phyloP scores from a whole-genome alignment of 1,140 invertebrate species.

The Drosophila cardini region DNA sequence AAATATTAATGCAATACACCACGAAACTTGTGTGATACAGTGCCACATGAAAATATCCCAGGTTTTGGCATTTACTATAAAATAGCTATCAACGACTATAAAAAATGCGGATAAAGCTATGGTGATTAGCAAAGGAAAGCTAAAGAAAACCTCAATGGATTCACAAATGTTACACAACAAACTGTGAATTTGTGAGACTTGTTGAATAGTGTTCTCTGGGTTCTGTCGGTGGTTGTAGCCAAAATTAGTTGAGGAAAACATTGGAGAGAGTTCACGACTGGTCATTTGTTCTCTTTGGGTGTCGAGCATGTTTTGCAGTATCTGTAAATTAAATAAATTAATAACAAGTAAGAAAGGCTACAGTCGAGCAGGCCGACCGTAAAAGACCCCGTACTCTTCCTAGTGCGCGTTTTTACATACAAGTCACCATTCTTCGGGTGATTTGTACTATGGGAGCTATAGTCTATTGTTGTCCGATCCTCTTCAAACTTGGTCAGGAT shows the following conservation, averaged over 20 bases:
- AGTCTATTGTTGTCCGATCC: no score
- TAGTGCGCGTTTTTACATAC: no score
- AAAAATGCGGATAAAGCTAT: slow-evolving; percentile 80
- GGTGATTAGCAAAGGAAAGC: slow-evolving; percentile 76
- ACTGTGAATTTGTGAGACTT: slow-evolving; percentile 82
- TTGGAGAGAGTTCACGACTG: slow-evolving; percentile 3
- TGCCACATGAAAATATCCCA: slow-evolving; percentile 70
- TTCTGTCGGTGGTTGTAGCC: slow-evolving; percentile 70
- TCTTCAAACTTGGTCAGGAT: no score
- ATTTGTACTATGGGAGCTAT: no score
- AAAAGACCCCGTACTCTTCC: no score
- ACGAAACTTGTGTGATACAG: slow-evolving; percentile 66
- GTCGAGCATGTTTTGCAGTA: no score
- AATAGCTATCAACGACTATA: slow-evolving; percentile 81
- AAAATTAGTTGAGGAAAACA: slow-evolving; percentile 53
- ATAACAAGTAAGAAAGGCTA: no score
- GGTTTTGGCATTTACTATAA: slow-evolving; percentile 74
- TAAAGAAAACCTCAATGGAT: slow-evolving; percentile 81
- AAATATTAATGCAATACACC: slow-evolving; percentile 79
- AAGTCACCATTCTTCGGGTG: no score
- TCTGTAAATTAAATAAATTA: no score
- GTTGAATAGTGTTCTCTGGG: slow-evolving; percentile 70
- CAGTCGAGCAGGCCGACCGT: no score
- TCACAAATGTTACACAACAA: slow-evolving; percentile 79
- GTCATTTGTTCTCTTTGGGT: no score